A percentile compares a stretch with the other conserved stretches of the same genome.
phyloP scores from a whole-genome alignment of 2,888 invertebrate species.

The Xylota sylvarum region DNA sequence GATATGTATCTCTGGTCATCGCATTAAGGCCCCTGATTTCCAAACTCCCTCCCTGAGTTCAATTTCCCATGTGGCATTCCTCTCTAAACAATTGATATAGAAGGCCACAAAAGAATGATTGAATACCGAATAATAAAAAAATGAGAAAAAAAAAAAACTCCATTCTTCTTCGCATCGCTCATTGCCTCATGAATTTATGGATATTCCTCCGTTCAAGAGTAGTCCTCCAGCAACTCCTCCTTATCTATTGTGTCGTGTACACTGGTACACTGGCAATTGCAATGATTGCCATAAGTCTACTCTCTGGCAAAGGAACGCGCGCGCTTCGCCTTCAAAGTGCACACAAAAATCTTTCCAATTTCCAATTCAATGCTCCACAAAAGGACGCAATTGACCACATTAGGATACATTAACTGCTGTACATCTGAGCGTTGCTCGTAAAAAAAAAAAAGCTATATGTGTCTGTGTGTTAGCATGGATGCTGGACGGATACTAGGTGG shows the following conservation, averaged over 20 bases:
- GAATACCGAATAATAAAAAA: slow-evolving; percentile 65
- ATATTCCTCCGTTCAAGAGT: slow-evolving; percentile 53
- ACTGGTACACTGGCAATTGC: slow-evolving; percentile 72
- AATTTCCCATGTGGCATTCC: slow-evolving; percentile 57
- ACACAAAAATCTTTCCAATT: slow-evolving; percentile 75
- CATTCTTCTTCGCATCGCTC: slow-evolving; percentile 33
- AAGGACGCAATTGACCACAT: slow-evolving; percentile 77
- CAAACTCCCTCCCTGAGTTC: slow-evolving; percentile 44
- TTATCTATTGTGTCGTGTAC: slow-evolving; percentile 71
- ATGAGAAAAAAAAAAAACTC: slow-evolving; percentile 16
- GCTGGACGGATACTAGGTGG: slow-evolving; percentile 38
- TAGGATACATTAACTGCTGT: slow-evolving; percentile 77
- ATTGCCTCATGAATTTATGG: slow-evolving; percentile 75
- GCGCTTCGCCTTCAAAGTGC: slow-evolving; percentile 50
- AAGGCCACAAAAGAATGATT: slow-evolving; percentile 64
- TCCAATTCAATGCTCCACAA: slow-evolving; percentile 77
- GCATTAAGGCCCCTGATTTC: slow-evolving; percentile 18
- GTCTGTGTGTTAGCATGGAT: too few relatives aligned
- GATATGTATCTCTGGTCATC: not conserved
- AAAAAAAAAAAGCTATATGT: too few relatives aligned
- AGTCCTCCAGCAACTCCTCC: slow-evolving; percentile 1
- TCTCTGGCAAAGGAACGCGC: slow-evolving; percentile 17
- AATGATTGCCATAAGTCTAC: slow-evolving; percentile 72
- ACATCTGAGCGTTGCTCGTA: slow-evolving; percentile 56
- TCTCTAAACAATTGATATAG: slow-evolving; percentile 60